Percentiles rank a stretch among this genome's conserved stretches.
Evolutionary conservation across 30 jellyfish, hydroid and myxozoan species (phyloP).

Genomic region (Aurelia sp.): DNA sequence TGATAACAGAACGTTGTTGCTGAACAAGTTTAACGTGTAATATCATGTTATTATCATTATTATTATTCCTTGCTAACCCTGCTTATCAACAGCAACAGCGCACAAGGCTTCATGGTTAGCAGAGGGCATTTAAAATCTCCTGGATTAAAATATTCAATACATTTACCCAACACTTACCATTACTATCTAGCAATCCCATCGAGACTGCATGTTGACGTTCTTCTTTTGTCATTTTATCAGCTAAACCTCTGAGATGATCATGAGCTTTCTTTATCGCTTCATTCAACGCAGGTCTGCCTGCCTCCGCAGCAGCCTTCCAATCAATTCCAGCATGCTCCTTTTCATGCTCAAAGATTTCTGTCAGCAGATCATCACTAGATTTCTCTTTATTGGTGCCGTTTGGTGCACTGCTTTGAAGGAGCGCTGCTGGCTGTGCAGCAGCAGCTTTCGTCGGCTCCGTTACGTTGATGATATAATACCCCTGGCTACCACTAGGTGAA

Average conservation of each 20-base stretch:
- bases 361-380: conserved; percentile 21
- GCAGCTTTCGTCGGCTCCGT: conserved; percentile 7
- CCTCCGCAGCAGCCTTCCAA: conserved; percentile 49
- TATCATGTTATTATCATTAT: too few species aligned
- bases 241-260: conserved; percentile 17
- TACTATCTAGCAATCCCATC: conserved; percentile 29
- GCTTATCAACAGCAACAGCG: too few species aligned
- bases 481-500: conserved; percentile 14
- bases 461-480: conserved; percentile 28
- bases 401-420: background rate
- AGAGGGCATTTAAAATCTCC: too few species aligned
- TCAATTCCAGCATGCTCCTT: conserved; percentile 29
- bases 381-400: background rate
- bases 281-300: conserved; percentile 32
- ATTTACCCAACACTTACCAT: conserved; percentile 5
- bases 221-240: conserved; percentile 50
- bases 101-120: too few species aligned
- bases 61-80: too few species aligned
- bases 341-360: conserved; percentile 37
- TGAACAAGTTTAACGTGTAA: too few species aligned
- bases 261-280: conserved; percentile 41
- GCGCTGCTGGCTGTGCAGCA: background rate
- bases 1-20: too few species aligned
- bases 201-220: conserved; percentile 38
- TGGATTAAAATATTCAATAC: too few species aligned